phyloP scores from a whole-genome alignment of 2,113 vertebrate genomes.

The Nothoprocta perdicaria region DNA sequence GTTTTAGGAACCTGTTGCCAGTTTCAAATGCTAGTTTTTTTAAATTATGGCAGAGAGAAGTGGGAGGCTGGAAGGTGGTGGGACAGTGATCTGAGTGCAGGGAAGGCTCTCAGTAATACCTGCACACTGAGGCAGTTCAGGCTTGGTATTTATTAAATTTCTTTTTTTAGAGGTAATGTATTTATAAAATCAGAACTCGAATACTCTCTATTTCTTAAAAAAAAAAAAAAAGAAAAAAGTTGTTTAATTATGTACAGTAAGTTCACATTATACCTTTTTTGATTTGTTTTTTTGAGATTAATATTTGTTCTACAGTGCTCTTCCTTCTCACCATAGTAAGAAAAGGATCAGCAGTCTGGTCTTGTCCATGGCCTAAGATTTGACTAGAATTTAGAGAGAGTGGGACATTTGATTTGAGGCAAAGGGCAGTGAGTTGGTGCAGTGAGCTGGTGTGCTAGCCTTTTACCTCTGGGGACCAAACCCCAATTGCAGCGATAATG shows the following conservation, averaged over 20 bases:
- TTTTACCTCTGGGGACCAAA: conserved; percentile 42
- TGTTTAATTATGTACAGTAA: neutral
- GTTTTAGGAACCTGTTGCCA: neutral
- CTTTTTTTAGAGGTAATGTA: conserved; percentile 48
- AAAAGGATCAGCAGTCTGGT: conserved; percentile 25
- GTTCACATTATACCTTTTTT: conserved; percentile 6
- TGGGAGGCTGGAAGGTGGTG: conserved; percentile 16
- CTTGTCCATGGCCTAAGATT: neutral
- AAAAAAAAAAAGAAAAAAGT: neutral
- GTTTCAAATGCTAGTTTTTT: neutral
- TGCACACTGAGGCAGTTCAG: conserved; percentile 53
- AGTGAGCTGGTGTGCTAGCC: neutral
- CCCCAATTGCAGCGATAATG: neutral
- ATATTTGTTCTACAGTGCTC: neutral
- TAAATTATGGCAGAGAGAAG: conserved; percentile 30
- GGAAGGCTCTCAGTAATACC: conserved; percentile 33
- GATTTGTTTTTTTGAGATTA: neutral
- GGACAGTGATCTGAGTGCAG: conserved; percentile 27
- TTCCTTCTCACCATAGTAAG: neutral
- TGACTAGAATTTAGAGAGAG: neutral
- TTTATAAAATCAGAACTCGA: conserved; percentile 66
- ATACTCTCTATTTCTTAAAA: conserved; percentile 51
- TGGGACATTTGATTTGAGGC: neutral
- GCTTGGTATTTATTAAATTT: conserved; percentile 57
- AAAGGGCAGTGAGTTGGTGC: neutral